These are phyloP conservation scores for Caradrina kadenii DNA, from an alignment of 2,888 invertebrate species.

Conservation along the genomic window DNA sequence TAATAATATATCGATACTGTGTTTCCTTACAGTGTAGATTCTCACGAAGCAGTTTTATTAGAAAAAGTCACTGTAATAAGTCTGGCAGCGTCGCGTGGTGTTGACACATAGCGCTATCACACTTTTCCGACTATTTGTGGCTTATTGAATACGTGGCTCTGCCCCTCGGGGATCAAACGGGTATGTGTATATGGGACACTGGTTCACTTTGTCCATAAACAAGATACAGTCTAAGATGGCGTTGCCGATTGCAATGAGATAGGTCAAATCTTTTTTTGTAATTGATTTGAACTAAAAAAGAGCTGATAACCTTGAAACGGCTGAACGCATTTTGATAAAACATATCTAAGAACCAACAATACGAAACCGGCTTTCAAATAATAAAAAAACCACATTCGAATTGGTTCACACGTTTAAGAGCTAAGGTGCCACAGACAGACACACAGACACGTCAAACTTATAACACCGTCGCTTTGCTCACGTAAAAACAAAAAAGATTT, in stretches of 20 bases:
- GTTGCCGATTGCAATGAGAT: background rate
- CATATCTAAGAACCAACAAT: too few species aligned
- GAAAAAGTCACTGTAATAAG: constrained; percentile 3
- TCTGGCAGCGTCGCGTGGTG: constrained; percentile 17
- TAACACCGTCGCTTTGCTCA: too few species aligned
- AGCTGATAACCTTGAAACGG: too few species aligned
- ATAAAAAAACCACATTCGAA: too few species aligned
- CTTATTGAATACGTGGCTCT: constrained; percentile 45
- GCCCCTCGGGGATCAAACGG: constrained; percentile 20
- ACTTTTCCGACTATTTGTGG: constrained; percentile 33
- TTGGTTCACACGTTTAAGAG: too few species aligned
- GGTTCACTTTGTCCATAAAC: background rate
- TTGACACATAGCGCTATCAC: constrained; percentile 35
- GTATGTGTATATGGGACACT: background rate
- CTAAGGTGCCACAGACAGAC: too few species aligned
- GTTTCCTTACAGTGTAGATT: background rate
- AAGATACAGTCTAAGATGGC: background rate
- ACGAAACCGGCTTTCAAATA: too few species aligned
- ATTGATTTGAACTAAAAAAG: too few species aligned
- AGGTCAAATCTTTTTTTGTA: background rate
- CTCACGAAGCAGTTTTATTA: constrained; percentile 6
- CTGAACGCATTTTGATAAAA: too few species aligned
- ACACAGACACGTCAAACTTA: too few species aligned
- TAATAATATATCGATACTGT: too few species aligned
- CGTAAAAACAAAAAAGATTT: too few species aligned